Base-by-base conservation (phyloP, 2,113 vertebrate species). In the Sinocyclocheilus grahami region DNA sequence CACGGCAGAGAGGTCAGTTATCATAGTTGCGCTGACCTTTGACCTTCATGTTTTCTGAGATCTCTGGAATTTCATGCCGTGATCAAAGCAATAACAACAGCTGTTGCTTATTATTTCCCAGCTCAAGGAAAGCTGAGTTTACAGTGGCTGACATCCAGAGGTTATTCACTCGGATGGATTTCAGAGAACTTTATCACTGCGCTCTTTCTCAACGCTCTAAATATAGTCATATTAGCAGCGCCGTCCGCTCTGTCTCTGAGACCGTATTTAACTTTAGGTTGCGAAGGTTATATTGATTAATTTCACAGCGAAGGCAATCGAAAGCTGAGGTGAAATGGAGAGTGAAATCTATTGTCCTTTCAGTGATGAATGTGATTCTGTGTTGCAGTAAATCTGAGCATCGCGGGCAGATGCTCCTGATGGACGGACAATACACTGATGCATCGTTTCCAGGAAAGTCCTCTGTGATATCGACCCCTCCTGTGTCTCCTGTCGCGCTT, bases 41-140 rank as follows among this genome's bases (percentile, higher is more conserved):
- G 82, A 89, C 58, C 86, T 81, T 83, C 72, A 48, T 86, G 76
- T 88, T 88, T 77, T 65, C 74, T 86, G 84, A 72, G 85, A 81
- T 85, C 71, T 86, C 75, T 86, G 78, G 84, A 84, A 81, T 85
- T 77, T 86, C 75, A 58, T 60, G 77, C 82, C 20, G 78, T 46
- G 72, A 79, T 37, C 30, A 87, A 78, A 89, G 86, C 77, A 86
- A 85, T 80, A 90, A 90, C 76, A 88, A 72, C 89, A 90, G 87
- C 87, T 90, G 89, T 87, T 33, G 86, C 14, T 87, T 84, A 76
- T 89, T 71, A 14, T 90, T 88, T 74, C 75, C 55, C 51, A 77
- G 51, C 84, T 75, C 77, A 39, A 48, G 58, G 85, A 84, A 86
- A 71, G 80, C 67, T 77, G 5, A 14, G 53, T 87, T 87, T 83